Evolutionary conservation across 2,888 invertebrate genomes (phyloP).

Genomic region (Phengaris arion): DNA sequence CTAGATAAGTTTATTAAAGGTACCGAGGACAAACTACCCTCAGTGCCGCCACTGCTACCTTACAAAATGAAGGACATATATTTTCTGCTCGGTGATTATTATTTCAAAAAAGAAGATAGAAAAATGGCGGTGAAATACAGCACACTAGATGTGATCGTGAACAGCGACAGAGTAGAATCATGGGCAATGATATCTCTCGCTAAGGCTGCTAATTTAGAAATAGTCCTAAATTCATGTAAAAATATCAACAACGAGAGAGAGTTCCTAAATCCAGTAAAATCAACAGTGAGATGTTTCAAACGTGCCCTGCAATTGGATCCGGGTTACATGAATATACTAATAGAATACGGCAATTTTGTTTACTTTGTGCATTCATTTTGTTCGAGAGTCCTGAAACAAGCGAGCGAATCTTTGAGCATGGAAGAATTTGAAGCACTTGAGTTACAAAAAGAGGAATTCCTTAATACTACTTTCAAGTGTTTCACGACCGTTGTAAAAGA

Average conservation of each 20-base stretch:
- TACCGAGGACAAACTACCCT: constrained; percentile 75
- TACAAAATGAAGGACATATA: constrained; percentile 86
- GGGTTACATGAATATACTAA: constrained; percentile 88
- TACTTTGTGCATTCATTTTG: constrained; percentile 95
- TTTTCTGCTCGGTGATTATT: constrained; percentile 94
- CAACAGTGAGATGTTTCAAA: constrained; percentile 89
- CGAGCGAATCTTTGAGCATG: constrained; percentile 86
- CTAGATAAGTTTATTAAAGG: constrained; percentile 85
- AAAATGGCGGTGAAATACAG: constrained; percentile 89
- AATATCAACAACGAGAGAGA: constrained; percentile 80
- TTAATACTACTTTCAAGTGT: constrained; percentile 88
- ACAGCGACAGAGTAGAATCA: constrained; percentile 90
- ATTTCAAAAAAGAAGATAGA: constrained; percentile 92
- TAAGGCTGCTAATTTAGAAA: constrained; percentile 87
- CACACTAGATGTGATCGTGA: constrained; percentile 88
- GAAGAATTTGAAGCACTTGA: constrained; percentile 87
- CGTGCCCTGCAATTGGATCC: constrained; percentile 87
- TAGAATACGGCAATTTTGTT: constrained; percentile 94
- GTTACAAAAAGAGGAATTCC: constrained; percentile 87
- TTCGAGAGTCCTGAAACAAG: constrained; percentile 90
- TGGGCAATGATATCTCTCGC: constrained; percentile 95
- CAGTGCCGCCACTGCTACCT: constrained; percentile 74
- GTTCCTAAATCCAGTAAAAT: constrained; percentile 84
- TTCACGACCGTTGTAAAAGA: constrained; percentile 85
- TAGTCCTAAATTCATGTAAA: constrained; percentile 87